These are phyloP conservation scores for Dascyllus trimaculatus DNA, from an alignment of 2,113 vertebrate species.

Conservation along the genomic window DNA sequence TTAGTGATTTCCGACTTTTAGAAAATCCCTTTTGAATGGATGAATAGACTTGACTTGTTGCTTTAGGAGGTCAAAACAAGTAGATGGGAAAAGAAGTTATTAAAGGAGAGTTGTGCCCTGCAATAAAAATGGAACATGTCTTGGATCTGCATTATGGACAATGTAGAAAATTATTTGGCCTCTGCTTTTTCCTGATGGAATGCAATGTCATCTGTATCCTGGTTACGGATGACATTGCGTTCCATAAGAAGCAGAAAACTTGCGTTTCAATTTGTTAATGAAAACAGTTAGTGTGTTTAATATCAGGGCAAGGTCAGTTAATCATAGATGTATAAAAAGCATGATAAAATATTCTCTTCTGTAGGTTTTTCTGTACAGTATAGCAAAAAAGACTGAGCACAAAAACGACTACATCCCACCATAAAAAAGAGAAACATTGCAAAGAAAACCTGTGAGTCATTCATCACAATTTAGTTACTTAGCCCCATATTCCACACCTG, in stretches of 20 bases:
- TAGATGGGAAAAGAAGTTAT: not conserved
- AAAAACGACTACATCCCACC: constrained; percentile 7
- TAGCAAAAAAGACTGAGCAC: constrained; percentile 26
- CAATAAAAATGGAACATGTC: constrained; percentile 31
- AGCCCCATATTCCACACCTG: constrained; percentile 78
- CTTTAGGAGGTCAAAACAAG: constrained; percentile 4
- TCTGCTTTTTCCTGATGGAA: not conserved
- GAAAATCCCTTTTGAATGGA: constrained; percentile 23
- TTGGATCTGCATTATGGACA: constrained; percentile 4
- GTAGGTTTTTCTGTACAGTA: not conserved
- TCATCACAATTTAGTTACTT: constrained; percentile 82
- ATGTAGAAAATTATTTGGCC: constrained; percentile 8
- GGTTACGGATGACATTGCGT: not conserved
- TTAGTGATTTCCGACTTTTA: constrained; percentile 8
- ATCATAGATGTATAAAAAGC: not conserved
- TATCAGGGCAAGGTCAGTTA: not conserved
- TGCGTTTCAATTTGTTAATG: not conserved
- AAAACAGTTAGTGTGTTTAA: not conserved
- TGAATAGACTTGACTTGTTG: constrained; percentile 18
- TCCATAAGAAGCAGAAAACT: not conserved
- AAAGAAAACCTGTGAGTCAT: constrained; percentile 69
- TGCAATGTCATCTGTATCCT: not conserved
- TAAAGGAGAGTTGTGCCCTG: not conserved
- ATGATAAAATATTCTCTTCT: not conserved
- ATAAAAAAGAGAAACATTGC: constrained; percentile 52